A percentile compares a stretch with the other conserved stretches of the same genome.
phyloP scores from a whole-genome alignment of 2,888 invertebrate species.

The Sialis fuliginosa region DNA sequence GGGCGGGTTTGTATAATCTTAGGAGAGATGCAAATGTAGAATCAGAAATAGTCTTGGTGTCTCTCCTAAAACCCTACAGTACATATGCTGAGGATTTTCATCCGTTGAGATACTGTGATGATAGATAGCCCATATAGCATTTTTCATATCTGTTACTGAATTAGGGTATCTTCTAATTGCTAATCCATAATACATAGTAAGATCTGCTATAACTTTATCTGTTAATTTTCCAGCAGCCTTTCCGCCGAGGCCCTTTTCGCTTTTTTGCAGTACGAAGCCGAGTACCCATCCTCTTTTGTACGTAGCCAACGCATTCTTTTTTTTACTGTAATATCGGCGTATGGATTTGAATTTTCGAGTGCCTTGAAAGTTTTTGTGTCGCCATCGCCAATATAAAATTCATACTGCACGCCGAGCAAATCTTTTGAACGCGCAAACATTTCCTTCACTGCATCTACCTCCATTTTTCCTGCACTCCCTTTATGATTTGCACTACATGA shows the following conservation, averaged over 20 bases:
- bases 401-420: constrained; percentile 8
- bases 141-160: constrained; percentile 14
- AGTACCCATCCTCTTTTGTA: constrained; percentile 9
- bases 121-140: constrained; percentile 16
- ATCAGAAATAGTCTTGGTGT: constrained; percentile 9
- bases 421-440: constrained; percentile 11
- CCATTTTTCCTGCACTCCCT: constrained; percentile 13
- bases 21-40: too few species aligned
- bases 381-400: constrained; percentile 10
- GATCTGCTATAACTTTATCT: constrained; percentile 15
- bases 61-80: constrained; percentile 11
- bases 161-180: constrained; percentile 14
- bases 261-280: constrained; percentile 4
- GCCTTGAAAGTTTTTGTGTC: constrained; percentile 10
- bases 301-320: constrained; percentile 8
- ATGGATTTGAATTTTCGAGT: constrained; percentile 7
- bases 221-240: constrained; percentile 7
- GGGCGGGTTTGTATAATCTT: too few species aligned
- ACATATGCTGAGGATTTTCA: constrained; percentile 15
- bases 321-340: constrained; percentile 6
- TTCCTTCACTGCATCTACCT: constrained; percentile 10
- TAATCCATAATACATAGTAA: constrained; percentile 16
- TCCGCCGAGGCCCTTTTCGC: too few species aligned
- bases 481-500: constrained; percentile 10
- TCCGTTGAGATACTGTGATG: constrained; percentile 16